phyloP scores from a whole-genome alignment of 1,140 invertebrate genomes.

The Ceratitis capitata region DNA sequence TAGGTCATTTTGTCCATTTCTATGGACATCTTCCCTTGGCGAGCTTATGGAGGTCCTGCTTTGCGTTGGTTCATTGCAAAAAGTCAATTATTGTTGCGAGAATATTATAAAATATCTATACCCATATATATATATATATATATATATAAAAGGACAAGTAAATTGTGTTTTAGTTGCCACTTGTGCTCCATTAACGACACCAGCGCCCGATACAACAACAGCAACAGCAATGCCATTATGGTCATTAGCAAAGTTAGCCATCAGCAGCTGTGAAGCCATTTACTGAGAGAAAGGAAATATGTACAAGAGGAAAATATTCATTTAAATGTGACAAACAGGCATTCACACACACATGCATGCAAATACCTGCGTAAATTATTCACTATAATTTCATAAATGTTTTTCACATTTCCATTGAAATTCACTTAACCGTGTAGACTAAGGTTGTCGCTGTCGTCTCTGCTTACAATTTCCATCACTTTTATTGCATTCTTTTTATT shows the following conservation, averaged over 20 bases:
- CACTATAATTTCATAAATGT: slow-evolving; percentile 8
- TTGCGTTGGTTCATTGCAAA: background rate
- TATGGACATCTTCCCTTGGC: background rate
- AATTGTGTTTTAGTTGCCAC: background rate
- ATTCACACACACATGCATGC: background rate
- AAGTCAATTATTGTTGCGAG: background rate
- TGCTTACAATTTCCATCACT: background rate
- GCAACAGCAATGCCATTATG: background rate
- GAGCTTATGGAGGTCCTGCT: background rate
- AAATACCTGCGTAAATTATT: background rate
- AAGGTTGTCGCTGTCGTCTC: background rate
- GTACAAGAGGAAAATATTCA: no score
- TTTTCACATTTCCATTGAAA: background rate
- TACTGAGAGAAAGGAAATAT: no score
- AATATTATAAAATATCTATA: slow-evolving; percentile 14
- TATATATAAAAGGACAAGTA: background rate
- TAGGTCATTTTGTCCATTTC: background rate
- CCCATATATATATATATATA: no score
- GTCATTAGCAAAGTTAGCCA: slow-evolving; percentile 14
- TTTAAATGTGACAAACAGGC: background rate
- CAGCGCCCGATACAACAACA: no score
- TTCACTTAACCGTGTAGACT: background rate
- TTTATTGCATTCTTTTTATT: no score
- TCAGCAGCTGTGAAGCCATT: background rate
- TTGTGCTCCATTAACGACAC: background rate